phyloP scores from a whole-genome alignment of 2,797 vertebrate genomes.

The Sorex maritimensis region DNA sequence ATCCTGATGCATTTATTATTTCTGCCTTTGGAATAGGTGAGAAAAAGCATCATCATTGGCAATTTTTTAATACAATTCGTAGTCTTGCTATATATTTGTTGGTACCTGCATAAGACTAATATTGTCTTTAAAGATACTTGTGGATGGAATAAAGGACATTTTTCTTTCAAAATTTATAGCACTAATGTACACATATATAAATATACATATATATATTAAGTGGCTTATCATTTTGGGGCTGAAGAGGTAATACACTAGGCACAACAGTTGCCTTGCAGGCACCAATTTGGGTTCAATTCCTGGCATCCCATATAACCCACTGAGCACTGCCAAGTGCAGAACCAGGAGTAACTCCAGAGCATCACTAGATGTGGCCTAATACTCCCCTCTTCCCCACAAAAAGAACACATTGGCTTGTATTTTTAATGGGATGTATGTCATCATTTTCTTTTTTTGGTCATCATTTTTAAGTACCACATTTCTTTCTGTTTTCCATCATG shows the following conservation, averaged over 20 bases:
- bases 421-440: constrained; percentile 11
- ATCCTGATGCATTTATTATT: constrained; percentile 11
- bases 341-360: no score
- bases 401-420: background rate
- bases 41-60: background rate
- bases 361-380: no score
- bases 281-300: no score
- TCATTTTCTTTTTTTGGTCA: background rate
- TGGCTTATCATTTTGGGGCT: no score
- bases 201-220: no score
- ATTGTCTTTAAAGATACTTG: background rate
- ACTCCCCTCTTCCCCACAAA: no score
- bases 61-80: constrained; percentile 18
- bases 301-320: no score
- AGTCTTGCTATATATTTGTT: background rate
- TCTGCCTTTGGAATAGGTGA: background rate
- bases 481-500: constrained; percentile 42
- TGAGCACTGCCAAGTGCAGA: no score
- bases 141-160: background rate
- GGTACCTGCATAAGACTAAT: background rate
- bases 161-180: constrained; percentile 57
- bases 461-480: background rate
- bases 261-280: no score
- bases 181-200: background rate
- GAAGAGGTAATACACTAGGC: no score